Conservation (phyloP, 2,888 invertebrate genomes). For the Eledone cirrhosa region DNA sequence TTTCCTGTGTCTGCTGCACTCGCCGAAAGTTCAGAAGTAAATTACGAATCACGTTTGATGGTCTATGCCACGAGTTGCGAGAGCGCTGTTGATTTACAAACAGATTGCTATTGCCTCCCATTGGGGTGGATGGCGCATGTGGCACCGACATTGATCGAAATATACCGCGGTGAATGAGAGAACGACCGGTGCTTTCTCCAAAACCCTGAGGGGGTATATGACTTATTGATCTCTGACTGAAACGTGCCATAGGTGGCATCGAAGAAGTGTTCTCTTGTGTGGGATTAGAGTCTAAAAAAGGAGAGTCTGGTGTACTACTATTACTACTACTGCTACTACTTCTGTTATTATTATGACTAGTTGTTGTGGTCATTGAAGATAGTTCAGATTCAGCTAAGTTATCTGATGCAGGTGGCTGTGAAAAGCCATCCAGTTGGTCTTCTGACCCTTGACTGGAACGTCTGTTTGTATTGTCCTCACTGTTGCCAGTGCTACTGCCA, state of each 20-base stretch:
- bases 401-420: not conserved
- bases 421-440: not conserved
- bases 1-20: slow-evolving; percentile 24
- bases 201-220: slow-evolving; percentile 24
- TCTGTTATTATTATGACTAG: not conserved
- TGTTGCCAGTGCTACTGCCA: not conserved
- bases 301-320: not conserved
- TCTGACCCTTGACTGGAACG: not conserved
- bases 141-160: slow-evolving; percentile 15
- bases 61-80: not conserved
- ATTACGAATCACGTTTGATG: slow-evolving; percentile 9
- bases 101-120: slow-evolving; percentile 4
- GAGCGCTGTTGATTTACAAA: not conserved
- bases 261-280: not conserved
- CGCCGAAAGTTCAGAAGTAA: slow-evolving; percentile 23
- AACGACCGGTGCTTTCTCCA: slow-evolving; percentile 10
- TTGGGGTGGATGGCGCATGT: not conserved
- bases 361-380: slow-evolving; percentile 16
- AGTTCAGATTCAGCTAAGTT: not conserved
- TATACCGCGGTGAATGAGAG: slow-evolving; percentile 9
- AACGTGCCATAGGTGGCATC: not conserved
- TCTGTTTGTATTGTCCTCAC: not conserved
- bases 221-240: slow-evolving; percentile 19
- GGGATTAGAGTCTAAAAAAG: not conserved
- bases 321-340: not conserved